Percentiles rank a stretch among this genome's conserved stretches.
Conservation (phyloP, 35 echinoderm and acorn worm species). For the Holothuria glaberrima region DNA sequence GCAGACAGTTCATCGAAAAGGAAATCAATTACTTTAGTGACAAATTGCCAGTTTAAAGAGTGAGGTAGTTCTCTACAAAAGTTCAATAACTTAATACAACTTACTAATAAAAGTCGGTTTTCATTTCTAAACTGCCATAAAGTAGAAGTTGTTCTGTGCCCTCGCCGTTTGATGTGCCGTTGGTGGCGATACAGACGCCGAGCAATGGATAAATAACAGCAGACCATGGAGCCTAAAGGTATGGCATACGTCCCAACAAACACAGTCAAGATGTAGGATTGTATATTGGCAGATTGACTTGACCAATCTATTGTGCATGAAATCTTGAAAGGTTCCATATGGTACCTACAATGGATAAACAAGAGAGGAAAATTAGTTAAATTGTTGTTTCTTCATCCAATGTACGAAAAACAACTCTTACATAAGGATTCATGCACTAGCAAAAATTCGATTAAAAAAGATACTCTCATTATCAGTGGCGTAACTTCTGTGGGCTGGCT, state of each 20-base stretch:
- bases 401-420: too few relatives aligned
- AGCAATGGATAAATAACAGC: constrained; percentile 60
- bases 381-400: too few relatives aligned
- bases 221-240: constrained; percentile 23
- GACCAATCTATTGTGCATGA: constrained; percentile 71
- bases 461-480: too few relatives aligned
- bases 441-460: too few relatives aligned
- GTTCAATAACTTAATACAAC: too few relatives aligned
- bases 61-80: too few relatives aligned
- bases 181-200: constrained; percentile 49
- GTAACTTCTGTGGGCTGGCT: too few relatives aligned
- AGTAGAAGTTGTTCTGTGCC: constrained; percentile 5
- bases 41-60: too few relatives aligned
- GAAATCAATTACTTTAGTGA: too few relatives aligned
- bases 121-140: constrained; percentile 28
- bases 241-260: neutral
- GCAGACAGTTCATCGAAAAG: too few relatives aligned
- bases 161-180: constrained; percentile 12
- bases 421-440: too few relatives aligned
- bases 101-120: constrained; percentile 63
- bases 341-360: constrained; percentile 26
- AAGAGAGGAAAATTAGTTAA: too few relatives aligned
- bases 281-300: neutral
- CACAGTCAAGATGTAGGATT: constrained; percentile 42
- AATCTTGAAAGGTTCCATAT: constrained; percentile 55